Evolutionary conservation across 1,140 invertebrate species (phyloP), one percentile per base, ranked within the genome.

Genomic region (Macrotrachela quadricornifera): DNA sequence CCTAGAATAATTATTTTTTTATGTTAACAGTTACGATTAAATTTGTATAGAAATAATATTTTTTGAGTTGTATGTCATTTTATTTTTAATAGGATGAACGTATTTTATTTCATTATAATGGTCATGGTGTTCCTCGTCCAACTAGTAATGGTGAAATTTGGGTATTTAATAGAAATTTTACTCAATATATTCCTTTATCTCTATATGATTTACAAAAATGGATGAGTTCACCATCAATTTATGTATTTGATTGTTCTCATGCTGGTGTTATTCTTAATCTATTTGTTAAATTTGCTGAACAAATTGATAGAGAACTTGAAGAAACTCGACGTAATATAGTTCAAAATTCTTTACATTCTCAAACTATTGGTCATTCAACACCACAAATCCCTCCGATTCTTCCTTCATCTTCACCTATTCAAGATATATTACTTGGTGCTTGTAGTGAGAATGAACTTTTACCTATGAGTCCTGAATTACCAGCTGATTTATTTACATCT

Each of bases 51-150:
- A 30, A 30, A 30, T 30, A 30, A 30, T 4, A 30, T 8, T 30
- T 30, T 4, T 4, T 8, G 3, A 30, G 21, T 30, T 30, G 2
- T 30, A 8, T 8, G 21, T n/a, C 12, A 51, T 54, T 48, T 42
- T 51, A 3, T 41, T 56, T 57, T 38, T 51, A n/a, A n/a, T 45
- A 72, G 73, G 92, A 97, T 61, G 94, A 99, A 65, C 76, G 94
- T 59, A 90, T 99, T 18, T 73, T 99, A 9, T 97, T 99, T 74
- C 92, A 99, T 72, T 99, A 97, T 66, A 97, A 96, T 73, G 94
- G 94, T 0, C 94, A 99, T 71, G 94, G 92, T 45, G 94, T 99
- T 49, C 94, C 94, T 42, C 85, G 83, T 71, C 92, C 94, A 39
- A 97, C 94, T 10, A 76, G 78, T 36, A 96, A 97, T 74, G 92